Base-by-base conservation (phyloP, 2,797 vertebrate genomes). In the Zenarchopterus dispar region DNA sequence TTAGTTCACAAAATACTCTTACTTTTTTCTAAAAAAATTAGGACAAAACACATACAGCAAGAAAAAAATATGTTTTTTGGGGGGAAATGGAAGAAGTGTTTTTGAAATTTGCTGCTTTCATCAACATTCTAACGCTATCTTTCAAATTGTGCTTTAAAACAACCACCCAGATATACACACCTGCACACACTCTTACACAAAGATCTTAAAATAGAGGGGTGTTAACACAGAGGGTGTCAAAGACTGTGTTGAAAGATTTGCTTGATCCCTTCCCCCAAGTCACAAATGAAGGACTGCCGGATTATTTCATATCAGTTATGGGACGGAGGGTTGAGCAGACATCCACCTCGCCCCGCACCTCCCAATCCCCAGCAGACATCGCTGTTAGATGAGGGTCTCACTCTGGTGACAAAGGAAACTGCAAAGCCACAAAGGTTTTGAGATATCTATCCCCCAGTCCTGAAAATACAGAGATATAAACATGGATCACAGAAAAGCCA, bases 221-320 rank as follows among this genome's bases (percentile, higher is more conserved):
- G 71, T 82, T 77, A 82, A 82, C 73, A 76, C 78, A 58, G 65
- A 69, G 64, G 71, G 57, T 80, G 85, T 88, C 74, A 67, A 65
- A 82, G 70, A 57, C 70, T 66, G 58, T 16, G 39, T 23, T 36
- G 76, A 72, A 45, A 46, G 72, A 79, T 82, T 88, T 63, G 31
- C 62, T 74, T 69, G 70, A 78, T 66, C 57, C 22, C 67, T 77
- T 70, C 77, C 65, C 60, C 72, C 77, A 46, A 10, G 49, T 62
- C 68, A 48, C 81, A 65, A 82, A 81, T 62, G 49, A 75, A 77
- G 69, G 80, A 78, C 81, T 70, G 48, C 69, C 75, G 84, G 85
- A 87, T 91, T 90, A 84, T 87, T 89, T 84, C 81, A 87, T 78
- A 73, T 81, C 48, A 52, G 86, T 76, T 81, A 84, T 26, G 28